Evolutionary conservation across 2,888 invertebrate genomes (phyloP).

Genomic region (Sturmia bella): DNA sequence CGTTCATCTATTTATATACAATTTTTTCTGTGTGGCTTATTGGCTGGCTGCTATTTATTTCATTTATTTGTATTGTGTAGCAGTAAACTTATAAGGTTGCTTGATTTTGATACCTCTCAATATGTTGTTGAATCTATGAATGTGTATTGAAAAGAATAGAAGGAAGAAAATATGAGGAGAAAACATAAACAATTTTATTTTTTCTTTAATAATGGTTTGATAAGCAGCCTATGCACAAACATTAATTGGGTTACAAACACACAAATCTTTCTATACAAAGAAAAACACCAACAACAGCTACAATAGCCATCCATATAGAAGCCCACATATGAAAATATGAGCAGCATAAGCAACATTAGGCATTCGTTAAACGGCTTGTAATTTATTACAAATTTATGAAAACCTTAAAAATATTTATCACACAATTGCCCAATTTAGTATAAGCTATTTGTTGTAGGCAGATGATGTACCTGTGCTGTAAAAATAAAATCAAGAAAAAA

Average conservation of each 20-base stretch:
- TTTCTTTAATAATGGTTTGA: conserved; percentile 59
- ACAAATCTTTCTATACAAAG: conserved; percentile 35
- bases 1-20: conserved; percentile 2
- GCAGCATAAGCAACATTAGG: conserved; percentile 1
- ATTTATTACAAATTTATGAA: conserved; percentile 7
- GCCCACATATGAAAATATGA: background rate
- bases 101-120: conserved; percentile 66
- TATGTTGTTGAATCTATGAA: conserved; percentile 62
- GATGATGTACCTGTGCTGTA: too few species aligned
- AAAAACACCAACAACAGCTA: conserved; percentile 7
- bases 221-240: conserved; percentile 60
- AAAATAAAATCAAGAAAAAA: too few species aligned
- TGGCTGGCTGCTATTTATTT: conserved; percentile 14
- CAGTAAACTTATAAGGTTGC: conserved; percentile 64
- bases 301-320: conserved; percentile 17
- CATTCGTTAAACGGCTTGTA: conserved; percentile 13
- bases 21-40: conserved; percentile 18
- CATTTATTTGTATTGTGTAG: conserved; percentile 35
- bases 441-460: too few species aligned
- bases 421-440: too few species aligned
- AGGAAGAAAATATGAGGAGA: conserved; percentile 19
- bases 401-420: too few species aligned
- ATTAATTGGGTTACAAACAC: conserved; percentile 67
- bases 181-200: conserved; percentile 16
- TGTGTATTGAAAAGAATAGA: conserved; percentile 51